Evolutionary conservation across 2,888 invertebrate genomes (phyloP).

Genomic region (Drosophila rubida): DNA sequence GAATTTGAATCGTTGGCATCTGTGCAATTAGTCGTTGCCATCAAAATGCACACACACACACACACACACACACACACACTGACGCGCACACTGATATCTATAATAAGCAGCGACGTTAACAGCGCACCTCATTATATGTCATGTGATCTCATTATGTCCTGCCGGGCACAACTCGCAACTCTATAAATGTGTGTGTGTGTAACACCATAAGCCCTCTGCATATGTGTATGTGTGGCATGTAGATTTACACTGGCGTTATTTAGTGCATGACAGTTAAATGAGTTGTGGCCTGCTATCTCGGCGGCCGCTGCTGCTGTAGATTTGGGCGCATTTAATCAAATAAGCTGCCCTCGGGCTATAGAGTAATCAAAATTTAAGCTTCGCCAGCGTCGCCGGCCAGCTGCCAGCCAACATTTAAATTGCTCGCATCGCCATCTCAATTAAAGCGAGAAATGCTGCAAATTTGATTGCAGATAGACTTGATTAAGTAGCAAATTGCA

Average conservation of each 20-base stretch:
- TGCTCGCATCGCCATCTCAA: conserved; percentile 17
- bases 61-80: conserved; percentile 18
- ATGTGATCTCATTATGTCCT: conserved; percentile 76
- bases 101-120: conserved; percentile 62
- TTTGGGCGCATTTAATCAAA: conserved; percentile 65
- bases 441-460: conserved; percentile 3
- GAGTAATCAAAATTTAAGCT: conserved; percentile 42
- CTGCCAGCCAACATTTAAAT: conserved; percentile 25
- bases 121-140: conserved; percentile 76
- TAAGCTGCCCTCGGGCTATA: conserved; percentile 45
- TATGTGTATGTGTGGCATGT: conserved; percentile 40
- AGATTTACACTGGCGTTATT: conserved; percentile 73
- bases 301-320: conserved; percentile 43
- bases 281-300: conserved; percentile 64
- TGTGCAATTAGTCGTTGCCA: conserved; percentile 76
- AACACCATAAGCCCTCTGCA: conserved; percentile 46
- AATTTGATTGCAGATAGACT: conserved; percentile 9
- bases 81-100: conserved; percentile 13
- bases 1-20: conserved; percentile 81
- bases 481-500: conserved; percentile 26
- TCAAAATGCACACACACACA: conserved; percentile 53
- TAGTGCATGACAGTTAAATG: conserved; percentile 81
- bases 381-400: conserved; percentile 5
- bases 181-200: conserved; percentile 42
- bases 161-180: conserved; percentile 20